Evolutionary conservation across 1,140 invertebrate species (phyloP).

Genomic region (Drosophila sp.): DNA sequence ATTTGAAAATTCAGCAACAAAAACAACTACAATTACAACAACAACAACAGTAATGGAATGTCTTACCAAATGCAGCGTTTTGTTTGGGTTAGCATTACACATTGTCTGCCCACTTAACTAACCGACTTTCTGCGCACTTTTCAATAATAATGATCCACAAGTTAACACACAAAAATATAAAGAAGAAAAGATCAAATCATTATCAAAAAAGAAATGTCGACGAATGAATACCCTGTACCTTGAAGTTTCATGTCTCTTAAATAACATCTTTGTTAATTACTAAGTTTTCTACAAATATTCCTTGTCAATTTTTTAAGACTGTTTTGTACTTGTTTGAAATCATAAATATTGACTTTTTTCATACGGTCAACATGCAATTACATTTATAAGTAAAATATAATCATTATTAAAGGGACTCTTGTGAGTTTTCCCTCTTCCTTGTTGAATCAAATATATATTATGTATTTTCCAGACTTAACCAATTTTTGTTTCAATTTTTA

Average conservation of each 20-base stretch:
- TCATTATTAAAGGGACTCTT: no score
- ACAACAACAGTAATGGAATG: conserved; percentile 58
- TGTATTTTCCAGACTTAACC: no score
- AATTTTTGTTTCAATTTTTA: no score
- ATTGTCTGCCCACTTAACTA: conserved; percentile 53
- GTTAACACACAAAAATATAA: conserved; percentile 28
- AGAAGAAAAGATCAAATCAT: conserved; percentile 23
- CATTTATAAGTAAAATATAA: no score
- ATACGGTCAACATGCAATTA: no score
- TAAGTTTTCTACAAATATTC: neutral
- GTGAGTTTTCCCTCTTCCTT: no score
- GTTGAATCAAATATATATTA: no score
- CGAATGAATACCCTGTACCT: conserved; percentile 5
- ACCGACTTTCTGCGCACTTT: conserved; percentile 54
- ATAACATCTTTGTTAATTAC: neutral
- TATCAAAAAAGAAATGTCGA: neutral
- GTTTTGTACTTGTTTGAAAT: no score
- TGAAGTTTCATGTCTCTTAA: neutral
- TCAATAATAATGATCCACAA: conserved; percentile 64
- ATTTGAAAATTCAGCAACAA: conserved; percentile 36
- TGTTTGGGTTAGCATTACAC: conserved; percentile 73
- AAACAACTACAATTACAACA: conserved; percentile 32
- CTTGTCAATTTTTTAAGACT: no score
- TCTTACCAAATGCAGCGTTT: conserved; percentile 73
- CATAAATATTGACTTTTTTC: no score